These are phyloP conservation scores for Diplodus puntazzo DNA, from an alignment of 2,797 vertebrate genomes.

Conservation along the genomic window DNA sequence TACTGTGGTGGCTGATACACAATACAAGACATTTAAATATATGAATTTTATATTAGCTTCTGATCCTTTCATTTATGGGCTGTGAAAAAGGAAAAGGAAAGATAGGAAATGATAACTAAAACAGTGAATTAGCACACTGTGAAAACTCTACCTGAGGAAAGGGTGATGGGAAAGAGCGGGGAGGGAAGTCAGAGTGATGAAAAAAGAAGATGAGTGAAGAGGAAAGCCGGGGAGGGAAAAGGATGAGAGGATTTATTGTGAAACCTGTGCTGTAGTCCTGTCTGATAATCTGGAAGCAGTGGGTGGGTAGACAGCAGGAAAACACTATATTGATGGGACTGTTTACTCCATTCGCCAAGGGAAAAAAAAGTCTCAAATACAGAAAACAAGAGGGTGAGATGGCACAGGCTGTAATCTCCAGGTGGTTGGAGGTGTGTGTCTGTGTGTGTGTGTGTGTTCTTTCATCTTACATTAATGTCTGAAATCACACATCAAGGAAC, in stretches of 20 bases:
- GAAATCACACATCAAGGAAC: conserved; percentile 43
- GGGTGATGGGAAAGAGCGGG: background rate
- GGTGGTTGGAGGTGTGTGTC: conserved; percentile 9
- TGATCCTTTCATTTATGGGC: background rate
- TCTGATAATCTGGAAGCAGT: conserved; percentile 74
- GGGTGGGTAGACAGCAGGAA: conserved; percentile 72
- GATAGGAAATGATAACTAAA: background rate
- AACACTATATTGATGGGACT: conserved; percentile 73
- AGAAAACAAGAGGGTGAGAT: conserved; percentile 50
- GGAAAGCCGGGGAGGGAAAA: conserved; percentile 33
- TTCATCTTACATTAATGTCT: conserved; percentile 42
- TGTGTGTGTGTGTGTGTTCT: conserved; percentile 20
- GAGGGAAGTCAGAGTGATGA: conserved; percentile 35
- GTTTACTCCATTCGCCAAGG: conserved; percentile 63
- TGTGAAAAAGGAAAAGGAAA: background rate
- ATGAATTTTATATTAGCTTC: background rate
- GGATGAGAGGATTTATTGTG: conserved; percentile 67
- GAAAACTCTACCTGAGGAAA: background rate
- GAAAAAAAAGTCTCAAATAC: conserved; percentile 39
- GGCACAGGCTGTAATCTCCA: conserved; percentile 27
- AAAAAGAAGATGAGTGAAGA: conserved; percentile 50
- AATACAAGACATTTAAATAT: background rate
- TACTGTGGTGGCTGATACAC: background rate
- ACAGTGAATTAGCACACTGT: background rate
- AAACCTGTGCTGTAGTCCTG: conserved; percentile 67